A percentile compares a stretch with the other conserved stretches of the same genome.
These are phyloP conservation scores for Latrodectus elegans DNA, from an alignment of 2,888 invertebrate genomes.

Conservation along the genomic window DNA sequence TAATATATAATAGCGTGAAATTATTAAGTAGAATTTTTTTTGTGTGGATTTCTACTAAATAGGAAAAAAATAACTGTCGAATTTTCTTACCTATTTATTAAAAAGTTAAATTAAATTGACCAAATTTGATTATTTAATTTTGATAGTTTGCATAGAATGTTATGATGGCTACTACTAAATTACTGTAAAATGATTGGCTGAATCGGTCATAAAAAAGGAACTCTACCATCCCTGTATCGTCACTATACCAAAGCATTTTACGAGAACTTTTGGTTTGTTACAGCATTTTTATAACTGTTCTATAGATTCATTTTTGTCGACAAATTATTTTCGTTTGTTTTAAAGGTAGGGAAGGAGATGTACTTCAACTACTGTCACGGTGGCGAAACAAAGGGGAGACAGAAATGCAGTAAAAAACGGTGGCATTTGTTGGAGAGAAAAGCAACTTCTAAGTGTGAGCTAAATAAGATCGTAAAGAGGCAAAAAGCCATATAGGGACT, in stretches of 20 bases:
- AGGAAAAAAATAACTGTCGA: too few relatives aligned
- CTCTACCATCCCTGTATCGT: slow-evolving; percentile 5
- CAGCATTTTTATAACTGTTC: slow-evolving; percentile 5
- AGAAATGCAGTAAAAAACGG: background rate
- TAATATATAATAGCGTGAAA: too few relatives aligned
- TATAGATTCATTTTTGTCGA: too few relatives aligned
- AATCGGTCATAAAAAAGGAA: slow-evolving; percentile 33
- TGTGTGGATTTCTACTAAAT: too few relatives aligned
- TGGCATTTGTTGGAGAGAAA: slow-evolving; percentile 4
- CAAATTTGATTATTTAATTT: too few relatives aligned
- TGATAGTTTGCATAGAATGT: too few relatives aligned
- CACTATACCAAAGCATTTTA: slow-evolving; percentile 36
- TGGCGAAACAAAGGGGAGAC: slow-evolving; percentile 5
- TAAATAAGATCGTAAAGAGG: slow-evolving; percentile 59
- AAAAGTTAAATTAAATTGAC: too few relatives aligned
- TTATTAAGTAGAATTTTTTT: too few relatives aligned
- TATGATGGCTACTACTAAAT: too few relatives aligned
- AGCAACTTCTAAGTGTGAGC: slow-evolving; percentile 19
- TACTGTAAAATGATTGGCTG: background rate
- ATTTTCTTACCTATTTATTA: too few relatives aligned
- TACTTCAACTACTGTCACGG: background rate
- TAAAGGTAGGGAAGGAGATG: background rate
- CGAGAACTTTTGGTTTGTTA: slow-evolving; percentile 28
- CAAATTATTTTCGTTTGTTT: too few relatives aligned
- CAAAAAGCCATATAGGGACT: slow-evolving; percentile 29